phyloP scores from a whole-genome alignment of 2,797 vertebrate species.

The Macrochelys suwanniensis region DNA sequence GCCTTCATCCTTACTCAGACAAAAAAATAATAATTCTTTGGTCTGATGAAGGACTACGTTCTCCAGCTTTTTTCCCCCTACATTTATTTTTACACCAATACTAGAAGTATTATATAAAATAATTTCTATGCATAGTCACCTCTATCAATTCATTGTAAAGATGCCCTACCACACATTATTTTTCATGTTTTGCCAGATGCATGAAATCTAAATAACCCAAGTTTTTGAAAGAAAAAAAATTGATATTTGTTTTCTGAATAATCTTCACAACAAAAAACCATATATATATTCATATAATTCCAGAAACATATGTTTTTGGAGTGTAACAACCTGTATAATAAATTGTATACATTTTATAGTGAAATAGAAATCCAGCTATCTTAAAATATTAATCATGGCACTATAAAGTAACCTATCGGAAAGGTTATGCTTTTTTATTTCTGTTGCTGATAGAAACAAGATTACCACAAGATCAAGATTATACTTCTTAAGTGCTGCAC shows the following conservation, averaged over 20 bases:
- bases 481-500: slow-evolving; percentile 65
- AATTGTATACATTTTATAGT: slow-evolving; percentile 53
- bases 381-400: slow-evolving; percentile 20
- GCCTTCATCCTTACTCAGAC: not conserved
- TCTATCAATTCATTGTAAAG: slow-evolving; percentile 77
- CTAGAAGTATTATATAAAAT: slow-evolving; percentile 79
- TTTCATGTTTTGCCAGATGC: slow-evolving; percentile 77
- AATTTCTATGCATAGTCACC: slow-evolving; percentile 75
- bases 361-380: slow-evolving; percentile 72
- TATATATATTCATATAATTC: slow-evolving; percentile 73
- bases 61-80: slow-evolving; percentile 18
- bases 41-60: slow-evolving; percentile 26
- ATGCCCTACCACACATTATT: slow-evolving; percentile 75
- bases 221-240: slow-evolving; percentile 74
- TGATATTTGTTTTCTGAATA: slow-evolving; percentile 74
- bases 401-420: slow-evolving; percentile 58
- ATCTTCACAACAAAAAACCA: slow-evolving; percentile 79
- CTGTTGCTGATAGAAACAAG: slow-evolving; percentile 66
- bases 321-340: slow-evolving; percentile 70
- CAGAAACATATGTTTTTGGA: slow-evolving; percentile 69
- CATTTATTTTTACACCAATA: slow-evolving; percentile 66
- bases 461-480: slow-evolving; percentile 65
- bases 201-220: slow-evolving; percentile 43
- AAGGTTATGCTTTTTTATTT: slow-evolving; percentile 52
- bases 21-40: not conserved